These are phyloP conservation scores for Sandelia bainsii DNA, from an alignment of 2,797 vertebrate genomes.

Conservation along the genomic window DNA sequence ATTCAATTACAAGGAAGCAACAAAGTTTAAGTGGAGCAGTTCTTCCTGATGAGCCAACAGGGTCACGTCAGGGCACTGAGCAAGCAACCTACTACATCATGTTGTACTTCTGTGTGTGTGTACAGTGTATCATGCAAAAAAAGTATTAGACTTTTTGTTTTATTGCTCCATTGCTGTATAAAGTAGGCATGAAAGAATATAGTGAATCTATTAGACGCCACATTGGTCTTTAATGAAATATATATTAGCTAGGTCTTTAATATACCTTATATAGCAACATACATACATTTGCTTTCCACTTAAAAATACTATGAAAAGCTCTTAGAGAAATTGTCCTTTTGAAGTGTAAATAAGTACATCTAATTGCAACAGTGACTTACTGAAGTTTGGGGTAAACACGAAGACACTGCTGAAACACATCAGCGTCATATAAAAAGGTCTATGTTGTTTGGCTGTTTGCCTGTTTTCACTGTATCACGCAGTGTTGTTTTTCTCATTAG, in stretches of 20 bases:
- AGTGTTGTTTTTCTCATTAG: constrained; percentile 58
- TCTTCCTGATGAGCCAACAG: constrained; percentile 72
- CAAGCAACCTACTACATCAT: constrained; percentile 26
- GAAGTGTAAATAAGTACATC: constrained; percentile 25
- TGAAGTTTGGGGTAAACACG: too few species aligned
- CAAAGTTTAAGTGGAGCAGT: constrained; percentile 80
- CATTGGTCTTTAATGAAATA: constrained; percentile 38
- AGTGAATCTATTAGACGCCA: constrained; percentile 45
- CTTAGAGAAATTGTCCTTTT: neutral
- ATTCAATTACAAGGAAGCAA: constrained; percentile 82
- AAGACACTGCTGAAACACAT: constrained; percentile 2
- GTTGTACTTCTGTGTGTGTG: constrained; percentile 1
- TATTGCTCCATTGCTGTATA: constrained; percentile 29
- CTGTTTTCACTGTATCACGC: constrained; percentile 30
- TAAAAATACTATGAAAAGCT: constrained; percentile 13
- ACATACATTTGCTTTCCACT: neutral
- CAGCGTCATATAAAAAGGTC: neutral
- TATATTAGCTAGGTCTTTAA: constrained; percentile 39
- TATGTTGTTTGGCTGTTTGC: constrained; percentile 32
- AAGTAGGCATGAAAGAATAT: constrained; percentile 36
- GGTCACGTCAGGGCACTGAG: constrained; percentile 64
- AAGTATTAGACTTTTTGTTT: constrained; percentile 34
- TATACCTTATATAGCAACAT: constrained; percentile 25
- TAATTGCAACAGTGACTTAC: constrained; percentile 21
- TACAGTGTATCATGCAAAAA: constrained; percentile 21